These are phyloP conservation scores for Ditula angustiorana DNA, from an alignment of 2,888 invertebrate species.

Conservation along the genomic window DNA sequence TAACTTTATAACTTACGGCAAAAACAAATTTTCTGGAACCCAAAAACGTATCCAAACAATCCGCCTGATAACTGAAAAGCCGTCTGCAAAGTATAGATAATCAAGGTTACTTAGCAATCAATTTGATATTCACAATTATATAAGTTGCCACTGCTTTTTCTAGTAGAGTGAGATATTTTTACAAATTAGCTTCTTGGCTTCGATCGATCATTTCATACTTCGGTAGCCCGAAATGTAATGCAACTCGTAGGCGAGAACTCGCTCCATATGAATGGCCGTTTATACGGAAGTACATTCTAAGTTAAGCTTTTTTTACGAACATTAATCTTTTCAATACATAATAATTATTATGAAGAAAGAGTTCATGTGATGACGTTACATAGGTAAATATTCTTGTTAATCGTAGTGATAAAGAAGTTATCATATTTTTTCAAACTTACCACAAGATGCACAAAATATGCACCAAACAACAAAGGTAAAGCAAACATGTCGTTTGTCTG, in stretches of 20 bases:
- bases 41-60: slow-evolving; percentile 46
- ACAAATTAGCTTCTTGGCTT: no score
- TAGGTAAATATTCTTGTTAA: background rate
- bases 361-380: no score
- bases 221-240: no score
- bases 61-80: slow-evolving; percentile 31
- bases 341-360: no score
- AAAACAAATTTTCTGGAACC: slow-evolving; percentile 53
- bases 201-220: no score
- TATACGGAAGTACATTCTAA: no score
- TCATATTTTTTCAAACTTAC: slow-evolving; percentile 41
- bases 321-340: no score
- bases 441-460: slow-evolving; percentile 44
- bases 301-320: no score
- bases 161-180: no score
- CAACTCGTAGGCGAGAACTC: no score
- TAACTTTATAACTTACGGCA: slow-evolving; percentile 52
- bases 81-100: slow-evolving; percentile 10
- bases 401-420: background rate
- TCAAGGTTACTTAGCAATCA: background rate
- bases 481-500: slow-evolving; percentile 21
- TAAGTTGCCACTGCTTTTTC: no score
- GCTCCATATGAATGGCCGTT: no score
- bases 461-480: slow-evolving; percentile 38
- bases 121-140: background rate